phyloP scores from a whole-genome alignment of 2,888 invertebrate species.

The Orchesellides sinensis region DNA sequence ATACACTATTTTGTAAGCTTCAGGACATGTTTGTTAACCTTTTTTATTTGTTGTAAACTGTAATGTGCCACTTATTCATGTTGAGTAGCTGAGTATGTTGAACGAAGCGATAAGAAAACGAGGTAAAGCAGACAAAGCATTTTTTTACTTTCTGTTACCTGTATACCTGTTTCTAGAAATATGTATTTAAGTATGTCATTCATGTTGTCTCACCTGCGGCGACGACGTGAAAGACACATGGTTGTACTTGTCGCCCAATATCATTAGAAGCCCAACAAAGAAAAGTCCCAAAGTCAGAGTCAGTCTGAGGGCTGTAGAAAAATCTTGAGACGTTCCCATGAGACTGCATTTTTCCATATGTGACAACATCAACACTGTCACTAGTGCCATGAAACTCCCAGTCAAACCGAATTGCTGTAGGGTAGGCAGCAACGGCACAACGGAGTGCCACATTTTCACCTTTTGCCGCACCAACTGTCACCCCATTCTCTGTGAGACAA shows the following conservation, averaged over 20 bases:
- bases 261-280: constrained; percentile 84
- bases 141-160: too few relatives aligned
- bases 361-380: constrained; percentile 84
- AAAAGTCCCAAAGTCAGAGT: constrained; percentile 87
- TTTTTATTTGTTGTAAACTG: too few relatives aligned
- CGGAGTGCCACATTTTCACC: constrained; percentile 87
- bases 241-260: constrained; percentile 85
- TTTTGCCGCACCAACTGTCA: constrained; percentile 89
- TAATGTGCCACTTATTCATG: too few relatives aligned
- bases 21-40: too few relatives aligned
- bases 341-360: constrained; percentile 45
- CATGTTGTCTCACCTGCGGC: constrained; percentile 79
- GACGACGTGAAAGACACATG: constrained; percentile 86
- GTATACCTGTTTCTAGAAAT: neutral
- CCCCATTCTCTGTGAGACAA: constrained; percentile 85
- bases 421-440: constrained; percentile 91
- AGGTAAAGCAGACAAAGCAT: too few relatives aligned
- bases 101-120: too few relatives aligned
- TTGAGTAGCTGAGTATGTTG: too few relatives aligned
- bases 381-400: constrained; percentile 95
- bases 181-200: neutral
- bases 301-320: constrained; percentile 84
- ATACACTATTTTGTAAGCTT: too few relatives aligned
- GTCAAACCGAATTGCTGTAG: constrained; percentile 88
- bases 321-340: constrained; percentile 81